A percentile compares a stretch with the other conserved stretches of the same genome.
Conservation (phyloP, 2,113 vertebrate species). For the Rallus limicola region DNA sequence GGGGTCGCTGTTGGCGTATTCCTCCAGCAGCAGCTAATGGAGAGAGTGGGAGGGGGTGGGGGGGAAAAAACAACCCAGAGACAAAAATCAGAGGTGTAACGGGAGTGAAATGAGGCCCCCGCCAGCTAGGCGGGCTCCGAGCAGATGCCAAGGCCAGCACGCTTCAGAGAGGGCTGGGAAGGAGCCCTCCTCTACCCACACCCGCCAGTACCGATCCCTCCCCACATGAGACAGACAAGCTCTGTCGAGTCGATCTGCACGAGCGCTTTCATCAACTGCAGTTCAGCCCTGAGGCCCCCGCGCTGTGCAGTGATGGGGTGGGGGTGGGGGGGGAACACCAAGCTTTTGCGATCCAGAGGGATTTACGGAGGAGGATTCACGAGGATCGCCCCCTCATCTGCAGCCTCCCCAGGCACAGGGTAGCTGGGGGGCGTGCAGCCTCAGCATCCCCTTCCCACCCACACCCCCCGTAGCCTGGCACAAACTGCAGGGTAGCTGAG, state of each 20-base stretch:
- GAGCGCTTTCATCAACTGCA: not conserved
- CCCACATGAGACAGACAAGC: constrained; percentile 31
- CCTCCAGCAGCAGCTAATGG: constrained; percentile 84
- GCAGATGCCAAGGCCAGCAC: not conserved
- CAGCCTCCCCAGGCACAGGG: fast-evolving
- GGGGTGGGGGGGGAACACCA: not conserved
- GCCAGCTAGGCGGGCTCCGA: not conserved
- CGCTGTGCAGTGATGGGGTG: not conserved
- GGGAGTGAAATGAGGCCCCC: not conserved
- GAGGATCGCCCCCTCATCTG: not conserved
- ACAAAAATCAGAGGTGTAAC: constrained; percentile 40
- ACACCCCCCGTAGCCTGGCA: not conserved
- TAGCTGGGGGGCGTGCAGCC: not conserved
- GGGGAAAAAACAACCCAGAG: not conserved
- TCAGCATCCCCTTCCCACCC: not conserved
- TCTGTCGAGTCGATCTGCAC: not conserved
- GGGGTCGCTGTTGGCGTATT: constrained; percentile 85
- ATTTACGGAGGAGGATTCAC: fast-evolving
- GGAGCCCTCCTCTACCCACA: not conserved
- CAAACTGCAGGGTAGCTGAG: not conserved
- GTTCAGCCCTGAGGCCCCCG: constrained; percentile 1
- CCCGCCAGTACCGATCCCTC: not conserved
- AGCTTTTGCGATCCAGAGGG: not conserved
- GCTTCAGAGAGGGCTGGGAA: not conserved
- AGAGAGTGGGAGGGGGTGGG: not conserved